Base-by-base conservation (phyloP, 2,113 vertebrate species). In the Peromyscus californicus region DNA sequence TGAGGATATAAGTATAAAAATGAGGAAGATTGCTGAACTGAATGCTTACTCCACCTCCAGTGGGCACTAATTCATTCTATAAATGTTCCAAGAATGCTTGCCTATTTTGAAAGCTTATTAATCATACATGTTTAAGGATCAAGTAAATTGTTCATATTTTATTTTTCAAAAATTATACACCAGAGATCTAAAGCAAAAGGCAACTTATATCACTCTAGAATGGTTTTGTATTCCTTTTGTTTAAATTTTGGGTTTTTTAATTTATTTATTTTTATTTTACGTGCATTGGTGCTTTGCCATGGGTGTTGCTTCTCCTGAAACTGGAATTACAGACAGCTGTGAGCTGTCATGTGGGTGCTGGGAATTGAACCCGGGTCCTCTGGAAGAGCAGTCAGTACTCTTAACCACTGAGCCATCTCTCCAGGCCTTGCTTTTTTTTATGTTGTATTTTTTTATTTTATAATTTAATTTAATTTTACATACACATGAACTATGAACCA, bases 121-220 rank as follows among this genome's bases (percentile, higher is more conserved):
- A 75, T 80, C 36, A 29, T 4, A 22, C 75, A 69, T 80, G 29
- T 45, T 93, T 78, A 72, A 36, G 21, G 93, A 88, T 91, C 45
- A 94, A 80, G 45, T 42, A 97, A 78, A 87, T 19, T 90, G 7
- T 15, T 15, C 0, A 24, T 65, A 39, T 26, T 94, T 94, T 78
- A 21, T n/a, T n/a, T 98, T 91, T 96, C 76, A 91, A 45, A 94
- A 93, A 74, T 91, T 94, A 75, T 24, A 42, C 15, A 16, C 74
- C 93, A 63, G 22, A 51, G 31, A 65, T 90, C 22, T 75, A 48
- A 95, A 95, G 51, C 31, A 80, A 93, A 88, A 22, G 24, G 3
- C 59, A 88, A 48, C 31, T 90, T 45, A 61, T 5, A 72, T 86
- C 88, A 19, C 90, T 33, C 7, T 45, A 74, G 48, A 48, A 94